These are phyloP conservation scores for Centroberyx gerrardi DNA, from an alignment of 2,797 vertebrate species.

Conservation along the genomic window DNA sequence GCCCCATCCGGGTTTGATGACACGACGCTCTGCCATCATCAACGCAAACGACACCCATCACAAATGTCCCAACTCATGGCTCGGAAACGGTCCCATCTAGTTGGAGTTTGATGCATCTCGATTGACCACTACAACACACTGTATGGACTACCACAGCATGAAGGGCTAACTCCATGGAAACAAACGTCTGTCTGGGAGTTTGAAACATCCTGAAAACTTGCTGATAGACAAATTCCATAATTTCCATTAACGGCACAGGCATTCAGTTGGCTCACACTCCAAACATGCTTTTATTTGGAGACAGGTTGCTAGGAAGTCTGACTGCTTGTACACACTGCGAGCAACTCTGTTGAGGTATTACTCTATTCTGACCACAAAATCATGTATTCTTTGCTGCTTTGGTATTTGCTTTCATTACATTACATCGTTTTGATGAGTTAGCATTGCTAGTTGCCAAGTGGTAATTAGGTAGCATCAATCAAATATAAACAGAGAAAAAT, in stretches of 20 bases:
- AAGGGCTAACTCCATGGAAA: conserved; percentile 40
- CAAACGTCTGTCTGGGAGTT: background rate
- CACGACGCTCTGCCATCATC: background rate
- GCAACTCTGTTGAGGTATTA: background rate
- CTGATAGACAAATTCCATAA: background rate
- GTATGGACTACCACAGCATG: conserved; percentile 20
- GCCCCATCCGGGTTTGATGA: background rate
- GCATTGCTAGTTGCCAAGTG: too few relatives aligned
- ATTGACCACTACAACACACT: background rate
- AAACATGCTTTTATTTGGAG: too few relatives aligned
- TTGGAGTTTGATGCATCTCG: conserved; percentile 7
- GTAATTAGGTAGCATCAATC: too few relatives aligned
- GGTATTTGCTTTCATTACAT: too few relatives aligned
- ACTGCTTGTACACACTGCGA: conserved; percentile 21
- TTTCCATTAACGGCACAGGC: background rate
- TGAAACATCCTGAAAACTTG: conserved; percentile 6
- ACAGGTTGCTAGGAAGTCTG: background rate
- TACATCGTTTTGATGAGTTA: too few relatives aligned
- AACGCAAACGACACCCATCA: background rate
- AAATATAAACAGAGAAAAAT: too few relatives aligned
- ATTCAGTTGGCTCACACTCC: too few relatives aligned
- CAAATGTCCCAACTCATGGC: too few relatives aligned
- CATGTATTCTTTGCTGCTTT: too few relatives aligned
- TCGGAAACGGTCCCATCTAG: background rate
- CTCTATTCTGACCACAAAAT: background rate